Evolutionary conservation across 2,797 vertebrate genomes (phyloP).

Genomic region (Helicolenus hilgendorfi): DNA sequence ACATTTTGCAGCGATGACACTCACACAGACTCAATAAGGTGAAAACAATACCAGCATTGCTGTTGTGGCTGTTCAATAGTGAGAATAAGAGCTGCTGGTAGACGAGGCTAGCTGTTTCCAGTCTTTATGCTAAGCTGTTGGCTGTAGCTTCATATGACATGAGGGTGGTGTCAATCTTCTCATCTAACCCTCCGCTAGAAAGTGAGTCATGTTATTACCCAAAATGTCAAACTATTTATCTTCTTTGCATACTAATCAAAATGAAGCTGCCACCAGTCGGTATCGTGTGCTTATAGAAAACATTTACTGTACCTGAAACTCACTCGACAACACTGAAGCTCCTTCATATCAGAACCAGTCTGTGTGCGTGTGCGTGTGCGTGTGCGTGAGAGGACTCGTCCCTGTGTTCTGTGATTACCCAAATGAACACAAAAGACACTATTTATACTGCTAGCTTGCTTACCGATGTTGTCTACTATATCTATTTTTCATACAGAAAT

Average conservation of each 20-base stretch:
- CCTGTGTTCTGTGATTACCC: slow-evolving; percentile 60
- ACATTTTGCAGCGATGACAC: too few species aligned
- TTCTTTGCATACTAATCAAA: slow-evolving; percentile 4
- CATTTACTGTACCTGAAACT: slow-evolving; percentile 53
- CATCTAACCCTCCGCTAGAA: not conserved
- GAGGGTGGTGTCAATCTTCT: not conserved
- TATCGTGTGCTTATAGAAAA: slow-evolving; percentile 10
- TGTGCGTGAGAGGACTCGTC: not conserved
- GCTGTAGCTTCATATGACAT: not conserved
- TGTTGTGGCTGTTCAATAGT: too few species aligned
- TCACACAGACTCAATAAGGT: too few species aligned
- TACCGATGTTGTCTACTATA: slow-evolving; percentile 82
- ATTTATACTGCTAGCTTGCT: slow-evolving; percentile 78
- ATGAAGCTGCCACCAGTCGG: not conserved
- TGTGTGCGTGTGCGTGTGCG: not conserved
- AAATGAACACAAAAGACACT: slow-evolving; percentile 77
- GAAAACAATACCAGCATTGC: too few species aligned
- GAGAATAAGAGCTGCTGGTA: too few species aligned
- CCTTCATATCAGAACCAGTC: slow-evolving; percentile 39
- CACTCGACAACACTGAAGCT: slow-evolving; percentile 61
- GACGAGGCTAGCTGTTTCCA: not conserved
- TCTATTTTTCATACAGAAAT: slow-evolving; percentile 86
- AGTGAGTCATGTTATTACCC: not conserved
- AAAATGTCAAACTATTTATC: slow-evolving; percentile 10
- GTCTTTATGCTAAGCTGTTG: not conserved